Conservation (phyloP, 2,888 invertebrate genomes). For the Rhagonycha fulva region DNA sequence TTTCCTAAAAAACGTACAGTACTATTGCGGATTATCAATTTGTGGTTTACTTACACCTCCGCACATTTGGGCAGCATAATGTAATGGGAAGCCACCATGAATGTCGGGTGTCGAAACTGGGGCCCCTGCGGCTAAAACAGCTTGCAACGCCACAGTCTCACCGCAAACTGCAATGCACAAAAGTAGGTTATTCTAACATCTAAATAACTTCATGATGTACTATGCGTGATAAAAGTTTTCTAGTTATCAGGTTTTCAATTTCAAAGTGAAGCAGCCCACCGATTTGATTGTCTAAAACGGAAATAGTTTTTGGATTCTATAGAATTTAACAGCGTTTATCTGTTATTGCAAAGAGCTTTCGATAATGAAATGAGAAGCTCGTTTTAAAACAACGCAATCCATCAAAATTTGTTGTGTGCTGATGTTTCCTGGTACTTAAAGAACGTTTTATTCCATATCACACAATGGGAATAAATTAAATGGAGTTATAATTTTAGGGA, state of each 20-base stretch:
- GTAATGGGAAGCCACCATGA: slow-evolving; percentile 93
- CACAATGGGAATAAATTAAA: not conserved
- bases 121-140: slow-evolving; percentile 84
- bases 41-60: slow-evolving; percentile 64
- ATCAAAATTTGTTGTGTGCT: not conserved
- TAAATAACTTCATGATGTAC: slow-evolving; percentile 12
- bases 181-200: slow-evolving; percentile 10
- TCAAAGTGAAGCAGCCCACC: slow-evolving; percentile 6
- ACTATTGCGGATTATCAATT: not conserved
- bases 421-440: not conserved
- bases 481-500: not conserved
- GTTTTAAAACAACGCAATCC: not conserved
- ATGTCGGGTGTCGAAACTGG: slow-evolving; percentile 88
- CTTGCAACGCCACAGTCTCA: slow-evolving; percentile 84
- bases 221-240: slow-evolving; percentile 29
- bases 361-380: not conserved
- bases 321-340: not conserved
- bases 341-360: not conserved
- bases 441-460: not conserved
- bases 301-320: not conserved
- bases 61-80: slow-evolving; percentile 98
- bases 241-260: slow-evolving; percentile 29
- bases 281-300: not conserved
- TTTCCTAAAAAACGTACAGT: slow-evolving; percentile 41
- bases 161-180: slow-evolving; percentile 76